Evolutionary conservation across 2,888 invertebrate genomes (phyloP), one percentile per base, ranked within the genome.

Genomic region (Ophraella communa): DNA sequence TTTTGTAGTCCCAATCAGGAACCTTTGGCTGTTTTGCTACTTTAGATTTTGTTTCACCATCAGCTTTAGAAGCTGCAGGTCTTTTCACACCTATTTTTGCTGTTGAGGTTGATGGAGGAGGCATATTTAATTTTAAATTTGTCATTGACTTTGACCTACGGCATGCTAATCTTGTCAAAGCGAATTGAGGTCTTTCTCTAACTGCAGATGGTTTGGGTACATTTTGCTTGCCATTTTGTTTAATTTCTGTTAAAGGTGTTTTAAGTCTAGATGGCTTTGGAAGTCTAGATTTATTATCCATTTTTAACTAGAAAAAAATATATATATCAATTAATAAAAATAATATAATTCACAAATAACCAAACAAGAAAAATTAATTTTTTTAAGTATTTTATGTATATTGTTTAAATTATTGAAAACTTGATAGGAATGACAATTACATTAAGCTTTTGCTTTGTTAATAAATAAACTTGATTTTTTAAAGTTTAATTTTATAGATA

Each of bases 1-100:
- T 88, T 78, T 90, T 78, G 52, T 73, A 77, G 66, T 78, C 77
- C 78, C 78, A 78, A 49, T 69, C 70, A 8, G 77, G 73, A 7
- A 77, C 68, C 63, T 70, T 71, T 3, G 57, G 49, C 23, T 70
- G 68, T 57, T 73, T 75, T 4, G 63, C 64, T 21, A 68, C 39
- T 64, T 76, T 74, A 7, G 73, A 58, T 65, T 72, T 74, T n/a
- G 58, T 45, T 23, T 62, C 67, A 10, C 70, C 60, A 23, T 68
- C 69, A 4, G 14, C 18, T 47, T 57, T 57, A 10, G 21, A 39
- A 21, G 17, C 39, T 44, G 67, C 64, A 52, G 54, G 58, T 47
- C 53, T 70, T 68, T 63, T 63, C 24, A 39, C 54, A 27, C 42
- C 35, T 18, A 20, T 18, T 58, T 53, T 66, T 27, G 30, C 7